Conservation (phyloP, 2,113 vertebrate genomes). For the Lamprotornis superbus region DNA sequence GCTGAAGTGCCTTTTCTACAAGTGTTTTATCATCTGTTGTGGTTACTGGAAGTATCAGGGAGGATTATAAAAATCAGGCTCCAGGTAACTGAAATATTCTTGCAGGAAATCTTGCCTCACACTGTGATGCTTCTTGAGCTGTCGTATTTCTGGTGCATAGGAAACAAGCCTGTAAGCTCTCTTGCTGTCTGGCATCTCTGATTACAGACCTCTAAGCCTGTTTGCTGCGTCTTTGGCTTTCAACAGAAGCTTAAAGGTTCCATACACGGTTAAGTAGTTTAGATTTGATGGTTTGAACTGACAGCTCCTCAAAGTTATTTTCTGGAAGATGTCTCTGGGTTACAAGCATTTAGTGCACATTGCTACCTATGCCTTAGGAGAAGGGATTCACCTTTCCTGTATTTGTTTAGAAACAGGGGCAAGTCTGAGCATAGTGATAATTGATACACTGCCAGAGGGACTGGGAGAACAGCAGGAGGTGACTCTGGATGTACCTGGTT, state of each 20-base stretch:
- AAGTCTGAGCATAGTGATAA: not conserved
- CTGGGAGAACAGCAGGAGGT: not conserved
- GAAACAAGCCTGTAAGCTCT: not conserved
- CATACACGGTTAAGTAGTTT: not conserved
- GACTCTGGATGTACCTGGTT: not conserved
- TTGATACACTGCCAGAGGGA: not conserved
- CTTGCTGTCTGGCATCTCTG: not conserved
- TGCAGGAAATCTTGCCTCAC: not conserved
- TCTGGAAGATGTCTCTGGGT: not conserved
- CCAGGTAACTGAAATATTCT: not conserved
- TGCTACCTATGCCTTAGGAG: not conserved
- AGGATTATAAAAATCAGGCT: not conserved
- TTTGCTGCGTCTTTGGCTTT: not conserved
- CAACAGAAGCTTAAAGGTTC: not conserved
- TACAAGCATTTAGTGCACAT: not conserved
- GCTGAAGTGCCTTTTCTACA: not conserved
- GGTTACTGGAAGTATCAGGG: not conserved
- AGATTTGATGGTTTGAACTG: not conserved
- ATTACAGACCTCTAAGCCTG: not conserved
- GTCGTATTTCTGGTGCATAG: not conserved
- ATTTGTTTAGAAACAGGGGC: not conserved
- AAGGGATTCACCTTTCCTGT: not conserved
- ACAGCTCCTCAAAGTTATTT: not conserved
- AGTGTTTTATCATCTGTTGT: not conserved
- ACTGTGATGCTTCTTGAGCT: not conserved